Percentiles rank a stretch among this genome's conserved stretches.
Evolutionary conservation across 2,888 invertebrate genomes (phyloP).

Genomic region (Eilema caniola): DNA sequence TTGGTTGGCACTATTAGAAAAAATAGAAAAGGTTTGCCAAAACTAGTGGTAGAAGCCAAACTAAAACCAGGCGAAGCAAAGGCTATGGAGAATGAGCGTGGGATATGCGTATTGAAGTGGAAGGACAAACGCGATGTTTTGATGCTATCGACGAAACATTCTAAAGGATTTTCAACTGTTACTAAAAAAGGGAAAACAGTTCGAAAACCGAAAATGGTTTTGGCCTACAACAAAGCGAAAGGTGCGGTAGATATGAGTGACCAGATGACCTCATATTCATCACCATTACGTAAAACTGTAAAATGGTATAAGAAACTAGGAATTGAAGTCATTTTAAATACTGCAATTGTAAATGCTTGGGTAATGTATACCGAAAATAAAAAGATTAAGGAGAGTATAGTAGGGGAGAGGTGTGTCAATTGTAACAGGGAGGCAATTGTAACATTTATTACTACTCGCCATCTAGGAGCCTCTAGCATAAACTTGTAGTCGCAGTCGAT

Average conservation of each 20-base stretch:
- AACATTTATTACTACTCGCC: too few species aligned
- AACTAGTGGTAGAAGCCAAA: constrained; percentile 15
- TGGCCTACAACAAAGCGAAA: constrained; percentile 44
- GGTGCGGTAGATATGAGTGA: constrained; percentile 42
- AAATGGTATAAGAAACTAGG: constrained; percentile 53
- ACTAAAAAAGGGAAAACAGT: not conserved
- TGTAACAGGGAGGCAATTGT: too few species aligned
- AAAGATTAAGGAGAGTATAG: too few species aligned
- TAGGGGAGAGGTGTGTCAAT: too few species aligned
- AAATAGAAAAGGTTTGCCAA: constrained; percentile 11
- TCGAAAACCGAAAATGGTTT: not conserved
- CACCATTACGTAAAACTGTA: constrained; percentile 41
- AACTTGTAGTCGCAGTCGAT: too few species aligned
- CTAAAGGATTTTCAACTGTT: not conserved
- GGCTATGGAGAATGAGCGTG: constrained; percentile 23
- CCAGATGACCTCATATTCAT: constrained; percentile 36
- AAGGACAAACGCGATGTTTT: constrained; percentile 23
- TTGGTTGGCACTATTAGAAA: constrained; percentile 9
- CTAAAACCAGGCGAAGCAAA: constrained; percentile 14
- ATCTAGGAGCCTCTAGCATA: too few species aligned
- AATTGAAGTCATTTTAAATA: constrained; percentile 24
- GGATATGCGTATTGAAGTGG: constrained; percentile 22
- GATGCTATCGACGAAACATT: constrained; percentile 18
- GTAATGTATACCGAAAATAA: too few species aligned
- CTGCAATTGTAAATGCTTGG: constrained; percentile 30